These are phyloP conservation scores for Drosophila sproati DNA, from an alignment of 1,140 invertebrate species.

Conservation along the genomic window DNA sequence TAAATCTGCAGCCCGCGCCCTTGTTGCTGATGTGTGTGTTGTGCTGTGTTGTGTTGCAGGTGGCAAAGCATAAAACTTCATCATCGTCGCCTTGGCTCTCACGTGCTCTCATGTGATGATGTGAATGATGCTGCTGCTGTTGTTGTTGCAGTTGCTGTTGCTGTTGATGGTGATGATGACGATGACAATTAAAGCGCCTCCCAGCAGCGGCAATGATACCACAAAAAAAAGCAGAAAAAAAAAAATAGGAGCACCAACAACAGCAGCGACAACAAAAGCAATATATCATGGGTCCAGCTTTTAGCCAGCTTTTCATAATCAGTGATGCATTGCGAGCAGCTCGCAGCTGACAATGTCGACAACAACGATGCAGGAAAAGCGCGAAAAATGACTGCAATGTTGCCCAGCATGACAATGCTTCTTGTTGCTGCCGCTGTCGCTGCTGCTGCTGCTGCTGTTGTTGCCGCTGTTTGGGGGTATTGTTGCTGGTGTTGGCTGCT, in stretches of 20 bases:
- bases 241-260: constrained; percentile 8
- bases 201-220: constrained; percentile 66
- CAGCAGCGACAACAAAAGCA: constrained; percentile 54
- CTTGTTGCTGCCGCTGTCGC: constrained; percentile 17
- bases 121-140: constrained; percentile 18
- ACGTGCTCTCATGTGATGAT: constrained; percentile 60
- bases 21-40: constrained; percentile 2
- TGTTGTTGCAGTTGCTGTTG: constrained; percentile 8
- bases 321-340: constrained; percentile 80
- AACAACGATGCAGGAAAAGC: constrained; percentile 38
- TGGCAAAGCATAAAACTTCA: constrained; percentile 83
- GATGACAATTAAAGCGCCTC: constrained; percentile 64
- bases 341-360: constrained; percentile 59
- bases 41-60: constrained; percentile 55
- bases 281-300: constrained; percentile 81
- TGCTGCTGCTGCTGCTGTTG: constrained; percentile 42
- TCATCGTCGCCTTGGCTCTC: constrained; percentile 80
- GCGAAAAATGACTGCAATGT: constrained; percentile 58
- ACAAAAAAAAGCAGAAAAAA: constrained; percentile 60
- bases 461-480: not conserved
- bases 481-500: constrained; percentile 45
- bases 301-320: constrained; percentile 82
- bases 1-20: constrained; percentile 15
- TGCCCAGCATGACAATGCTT: constrained; percentile 41
- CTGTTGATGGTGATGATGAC: constrained; percentile 58